Evolutionary conservation across 2,797 vertebrate genomes (phyloP), one percentile per base, ranked within the genome.

Genomic region (Crocidura indochinensis): DNA sequence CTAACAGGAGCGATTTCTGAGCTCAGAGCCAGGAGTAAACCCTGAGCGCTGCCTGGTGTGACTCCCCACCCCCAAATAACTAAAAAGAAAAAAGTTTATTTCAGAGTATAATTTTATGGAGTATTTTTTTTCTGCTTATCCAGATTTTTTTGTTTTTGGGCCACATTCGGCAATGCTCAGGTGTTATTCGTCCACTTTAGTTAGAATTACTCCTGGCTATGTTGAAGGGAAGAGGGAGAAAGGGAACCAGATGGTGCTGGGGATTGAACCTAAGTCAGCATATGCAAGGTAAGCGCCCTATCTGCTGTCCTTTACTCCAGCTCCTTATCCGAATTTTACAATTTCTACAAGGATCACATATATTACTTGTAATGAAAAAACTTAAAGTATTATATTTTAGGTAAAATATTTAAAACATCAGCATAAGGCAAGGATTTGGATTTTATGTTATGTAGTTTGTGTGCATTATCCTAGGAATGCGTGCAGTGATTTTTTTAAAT

Each of bases 91-190:
- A 38, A 38, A 38, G 62, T n/a, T 89, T 92, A 56, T 75, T 90
- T 94, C 51, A 82, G 62, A 88, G 31, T 78, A 5, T 82, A 74
- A 26, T 44, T 90, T 84, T 91, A 27, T 27, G 64, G 84, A 74
- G 68, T 83, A 24, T 83, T 91, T 77, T 83, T 6, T 78, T 87
- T 87, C 68, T 88, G n/a, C n/a, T n/a, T n/a, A n/a, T n/a, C n/a
- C n/a, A n/a, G n/a, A n/a, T n/a, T n/a, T n/a, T 51, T n/a, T 38
- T 38, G 38, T 38, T 38, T 44, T 38, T 38, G 38, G 38, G 38
- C 38, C 38, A 38, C 38, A 38, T 38, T 38, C 38, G 38, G 38
- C 38, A 38, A 38, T 38, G 38, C 38, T 38, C 38, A 38, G 38
- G 38, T 38, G 38, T 38, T 38, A 38, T 62, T 88, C 53, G 3